Conservation (phyloP, 2,797 vertebrate species). For the Chiloscyllium punctatum region DNA sequence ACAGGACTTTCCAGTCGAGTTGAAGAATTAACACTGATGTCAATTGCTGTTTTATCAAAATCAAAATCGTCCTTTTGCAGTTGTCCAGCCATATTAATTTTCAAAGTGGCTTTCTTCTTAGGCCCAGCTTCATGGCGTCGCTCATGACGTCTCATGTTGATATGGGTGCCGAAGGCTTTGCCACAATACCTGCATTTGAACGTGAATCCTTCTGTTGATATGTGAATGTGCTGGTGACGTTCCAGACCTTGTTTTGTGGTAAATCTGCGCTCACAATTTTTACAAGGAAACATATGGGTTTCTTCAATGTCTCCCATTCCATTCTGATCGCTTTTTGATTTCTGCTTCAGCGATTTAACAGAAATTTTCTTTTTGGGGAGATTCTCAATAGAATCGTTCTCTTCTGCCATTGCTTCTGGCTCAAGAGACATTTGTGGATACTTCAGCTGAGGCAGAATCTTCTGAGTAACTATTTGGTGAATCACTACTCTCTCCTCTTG, state of each 20-base stretch:
- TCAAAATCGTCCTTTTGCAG: slow-evolving; percentile 56
- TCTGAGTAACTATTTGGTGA: slow-evolving; percentile 56
- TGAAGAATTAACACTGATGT: slow-evolving; percentile 49
- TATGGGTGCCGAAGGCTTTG: slow-evolving; percentile 90
- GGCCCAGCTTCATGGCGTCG: slow-evolving; percentile 81
- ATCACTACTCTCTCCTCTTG: slow-evolving; percentile 59
- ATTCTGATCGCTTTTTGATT: slow-evolving; percentile 63
- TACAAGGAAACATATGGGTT: slow-evolving; percentile 75
- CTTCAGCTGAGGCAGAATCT: slow-evolving; percentile 53
- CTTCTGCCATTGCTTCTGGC: slow-evolving; percentile 45
- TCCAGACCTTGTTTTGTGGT: slow-evolving; percentile 91
- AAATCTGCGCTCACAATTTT: slow-evolving; percentile 88
- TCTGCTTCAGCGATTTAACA: slow-evolving; percentile 45
- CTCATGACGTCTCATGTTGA: slow-evolving; percentile 87
- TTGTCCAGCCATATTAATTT: slow-evolving; percentile 30
- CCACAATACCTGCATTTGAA: slow-evolving; percentile 92
- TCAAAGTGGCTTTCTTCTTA: slow-evolving; percentile 65
- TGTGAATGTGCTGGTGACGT: slow-evolving; percentile 88
- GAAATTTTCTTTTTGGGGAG: slow-evolving; percentile 52
- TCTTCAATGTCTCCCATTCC: slow-evolving; percentile 61
- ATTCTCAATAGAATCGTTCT: slow-evolving; percentile 48
- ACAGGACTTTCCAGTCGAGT: slow-evolving; percentile 58
- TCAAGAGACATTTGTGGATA: slow-evolving; percentile 47
- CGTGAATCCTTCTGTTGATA: slow-evolving; percentile 67
- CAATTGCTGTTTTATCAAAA: slow-evolving; percentile 46